These are phyloP conservation scores for Enteromius trimaculatus DNA, from an alignment of 2,797 vertebrate species.

Conservation along the genomic window DNA sequence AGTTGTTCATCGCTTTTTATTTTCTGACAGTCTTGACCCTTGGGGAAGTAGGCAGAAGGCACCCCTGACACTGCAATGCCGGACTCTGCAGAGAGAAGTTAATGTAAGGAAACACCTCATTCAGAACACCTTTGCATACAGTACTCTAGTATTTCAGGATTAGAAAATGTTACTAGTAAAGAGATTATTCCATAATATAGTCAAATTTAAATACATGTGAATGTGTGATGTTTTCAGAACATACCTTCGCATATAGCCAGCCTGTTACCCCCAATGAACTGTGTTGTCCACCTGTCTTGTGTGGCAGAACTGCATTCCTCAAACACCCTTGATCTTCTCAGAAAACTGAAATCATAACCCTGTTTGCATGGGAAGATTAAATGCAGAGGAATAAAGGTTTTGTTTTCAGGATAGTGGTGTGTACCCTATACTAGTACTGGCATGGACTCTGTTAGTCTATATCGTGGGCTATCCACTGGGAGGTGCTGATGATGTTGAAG, in stretches of 20 bases:
- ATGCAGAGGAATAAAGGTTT: not conserved
- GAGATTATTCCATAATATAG: not conserved
- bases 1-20: slow-evolving; percentile 52
- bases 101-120: not conserved
- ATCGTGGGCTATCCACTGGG: slow-evolving; percentile 22
- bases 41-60: slow-evolving; percentile 74
- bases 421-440: not conserved
- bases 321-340: slow-evolving; percentile 71
- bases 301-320: slow-evolving; percentile 74
- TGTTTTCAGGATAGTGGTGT: not conserved
- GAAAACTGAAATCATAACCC: slow-evolving; percentile 80
- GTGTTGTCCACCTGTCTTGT: slow-evolving; percentile 68
- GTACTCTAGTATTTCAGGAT: not conserved
- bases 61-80: slow-evolving; percentile 59
- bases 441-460: not conserved
- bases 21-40: slow-evolving; percentile 67
- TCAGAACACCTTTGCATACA: not conserved
- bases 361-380: slow-evolving; percentile 53
- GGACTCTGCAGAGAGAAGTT: slow-evolving; percentile 37
- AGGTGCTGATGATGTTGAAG: slow-evolving; percentile 22
- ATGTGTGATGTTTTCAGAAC: slow-evolving; percentile 33
- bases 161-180: not conserved
- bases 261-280: slow-evolving; percentile 68
- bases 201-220: not conserved
- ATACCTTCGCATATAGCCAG: slow-evolving; percentile 79